These are phyloP conservation scores for Perdita meconis DNA, from an alignment of 2,888 invertebrate species.

Conservation along the genomic window DNA sequence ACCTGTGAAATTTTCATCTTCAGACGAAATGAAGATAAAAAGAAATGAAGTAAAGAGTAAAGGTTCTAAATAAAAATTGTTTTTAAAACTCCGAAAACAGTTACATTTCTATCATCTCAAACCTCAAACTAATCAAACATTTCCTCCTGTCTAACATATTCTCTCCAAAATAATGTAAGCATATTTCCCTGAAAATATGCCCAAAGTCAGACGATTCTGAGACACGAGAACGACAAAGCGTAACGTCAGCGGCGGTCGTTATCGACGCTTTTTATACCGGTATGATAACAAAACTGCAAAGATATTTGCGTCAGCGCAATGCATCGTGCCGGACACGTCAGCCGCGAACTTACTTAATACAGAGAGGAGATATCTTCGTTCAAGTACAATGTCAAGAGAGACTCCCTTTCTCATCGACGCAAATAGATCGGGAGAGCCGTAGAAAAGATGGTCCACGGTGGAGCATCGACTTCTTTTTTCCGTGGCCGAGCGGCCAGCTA, in stretches of 20 bases:
- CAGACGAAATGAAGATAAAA: too few relatives aligned
- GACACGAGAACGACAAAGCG: neutral
- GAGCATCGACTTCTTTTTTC: neutral
- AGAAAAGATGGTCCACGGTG: neutral
- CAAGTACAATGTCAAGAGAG: constrained; percentile 41
- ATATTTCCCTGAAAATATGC: neutral
- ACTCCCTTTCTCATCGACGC: neutral
- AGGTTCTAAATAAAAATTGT: too few relatives aligned
- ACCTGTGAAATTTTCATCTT: too few relatives aligned
- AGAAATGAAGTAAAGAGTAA: too few relatives aligned
- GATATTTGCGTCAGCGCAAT: constrained; percentile 27
- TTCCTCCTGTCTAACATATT: too few relatives aligned
- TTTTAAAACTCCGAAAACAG: too few relatives aligned
- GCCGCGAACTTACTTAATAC: constrained; percentile 16
- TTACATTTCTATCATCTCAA: too few relatives aligned
- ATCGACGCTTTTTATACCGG: constrained; percentile 28
- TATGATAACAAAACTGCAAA: constrained; percentile 46
- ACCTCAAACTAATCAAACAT: too few relatives aligned
- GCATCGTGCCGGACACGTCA: neutral
- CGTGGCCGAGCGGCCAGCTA: neutral
- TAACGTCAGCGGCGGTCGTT: constrained; percentile 17
- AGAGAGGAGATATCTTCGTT: constrained; percentile 36
- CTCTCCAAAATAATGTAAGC: too few relatives aligned
- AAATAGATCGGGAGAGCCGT: constrained; percentile 3
- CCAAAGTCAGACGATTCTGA: neutral